phyloP scores from a whole-genome alignment of 2,113 vertebrate genomes.

The Pollachius pollachius region DNA sequence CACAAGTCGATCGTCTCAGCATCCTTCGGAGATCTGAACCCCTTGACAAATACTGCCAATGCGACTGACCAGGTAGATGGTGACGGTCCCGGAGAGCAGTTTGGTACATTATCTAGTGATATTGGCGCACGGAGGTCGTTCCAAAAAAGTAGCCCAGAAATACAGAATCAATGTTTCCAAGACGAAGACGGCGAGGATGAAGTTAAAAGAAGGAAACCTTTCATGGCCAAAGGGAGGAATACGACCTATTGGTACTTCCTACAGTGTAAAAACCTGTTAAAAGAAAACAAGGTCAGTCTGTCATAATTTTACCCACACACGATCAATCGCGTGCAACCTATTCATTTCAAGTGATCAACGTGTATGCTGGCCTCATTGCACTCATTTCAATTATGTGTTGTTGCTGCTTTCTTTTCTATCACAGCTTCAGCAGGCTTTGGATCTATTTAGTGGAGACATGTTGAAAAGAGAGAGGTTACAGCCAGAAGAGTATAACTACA shows the following conservation, averaged over 20 bases:
- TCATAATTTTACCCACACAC: not conserved
- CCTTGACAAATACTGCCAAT: not conserved
- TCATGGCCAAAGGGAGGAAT: constrained; percentile 64
- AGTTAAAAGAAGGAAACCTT: constrained; percentile 15
- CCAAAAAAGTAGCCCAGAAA: constrained; percentile 67
- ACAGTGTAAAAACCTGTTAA: constrained; percentile 85
- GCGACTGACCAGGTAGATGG: not conserved
- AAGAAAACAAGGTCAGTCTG: constrained; percentile 78
- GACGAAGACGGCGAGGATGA: constrained; percentile 29
- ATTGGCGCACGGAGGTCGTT: constrained; percentile 70
- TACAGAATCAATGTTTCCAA: constrained; percentile 59
- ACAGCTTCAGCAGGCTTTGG: constrained; percentile 87
- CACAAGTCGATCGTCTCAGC: constrained; percentile 15
- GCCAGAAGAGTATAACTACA: constrained; percentile 88
- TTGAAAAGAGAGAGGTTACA: constrained; percentile 80
- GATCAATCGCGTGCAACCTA: no score
- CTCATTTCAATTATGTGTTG: not conserved
- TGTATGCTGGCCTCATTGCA: not conserved
- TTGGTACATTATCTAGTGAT: constrained; percentile 49
- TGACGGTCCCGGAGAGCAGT: not conserved
- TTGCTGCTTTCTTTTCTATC: not conserved
- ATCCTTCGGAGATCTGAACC: not conserved
- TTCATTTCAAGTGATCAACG: not conserved
- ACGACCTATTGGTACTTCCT: constrained; percentile 91
- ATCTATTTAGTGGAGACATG: constrained; percentile 88